Evolutionary conservation across 2,113 vertebrate species (phyloP), one percentile per base, ranked within the genome.

Genomic region (Protobothrops mucrosquamatus): DNA sequence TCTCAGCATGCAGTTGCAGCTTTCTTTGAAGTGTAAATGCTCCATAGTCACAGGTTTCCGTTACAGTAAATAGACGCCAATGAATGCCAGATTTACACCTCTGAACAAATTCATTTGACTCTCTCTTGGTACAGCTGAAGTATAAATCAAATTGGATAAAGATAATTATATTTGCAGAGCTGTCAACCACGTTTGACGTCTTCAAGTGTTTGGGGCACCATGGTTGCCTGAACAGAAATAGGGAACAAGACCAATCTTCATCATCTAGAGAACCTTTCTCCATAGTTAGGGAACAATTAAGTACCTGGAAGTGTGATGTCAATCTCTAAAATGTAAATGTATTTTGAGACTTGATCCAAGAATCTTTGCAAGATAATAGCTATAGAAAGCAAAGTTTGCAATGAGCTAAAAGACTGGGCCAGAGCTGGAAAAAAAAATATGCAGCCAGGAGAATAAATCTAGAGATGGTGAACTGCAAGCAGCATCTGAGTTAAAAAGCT

Each of bases 91-190:
- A 56, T 85, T 85, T 54, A 85, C 34, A 55, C 39, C 54, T 48
- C 54, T 48, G 90, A 46, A 10, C 24, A 46, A 57, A 43, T 91
- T 91, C 15, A 10, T 55, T 48, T 20, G 20, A 55, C 15, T 22
- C 74, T 85, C 34, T 56, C 39, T 5, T 91, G 23, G 34, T 46
- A 46, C 54, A 22, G 81, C 29, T 59, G 54, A 86, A 48, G 18
- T 48, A 46, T 91, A 91, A 91, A 91, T 86, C 55, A 86, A 46
- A 59, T 10, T 29, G 24, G 39, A 57, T 86, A 59, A 91, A 85
- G 90, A n/a, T 23, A 43, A 29, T 85, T 52, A 57, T 91, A 86
- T 57, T 57, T 91, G 34, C 74, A 85, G 52, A 91, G 90, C 90
- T 34, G 5, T 39, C 34, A 54, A 23, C 54, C 14, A 24, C 3